Evolutionary conservation across 1,140 invertebrate genomes (phyloP).

Genomic region (Drosophila teissieri): DNA sequence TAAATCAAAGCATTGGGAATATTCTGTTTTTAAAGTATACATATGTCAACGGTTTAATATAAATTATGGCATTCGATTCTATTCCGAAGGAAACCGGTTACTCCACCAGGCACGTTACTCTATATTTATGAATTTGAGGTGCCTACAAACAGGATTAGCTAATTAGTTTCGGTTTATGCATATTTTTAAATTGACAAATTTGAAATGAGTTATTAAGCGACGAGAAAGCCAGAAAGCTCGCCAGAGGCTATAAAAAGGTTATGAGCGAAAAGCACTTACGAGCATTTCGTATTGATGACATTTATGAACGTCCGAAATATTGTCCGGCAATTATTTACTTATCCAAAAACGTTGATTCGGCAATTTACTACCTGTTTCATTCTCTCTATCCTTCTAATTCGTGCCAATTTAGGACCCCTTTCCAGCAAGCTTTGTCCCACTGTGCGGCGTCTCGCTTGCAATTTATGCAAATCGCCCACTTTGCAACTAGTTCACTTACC

Average conservation of each 20-base stretch:
- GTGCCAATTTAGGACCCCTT: neutral
- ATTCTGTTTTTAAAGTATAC: neutral
- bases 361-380: too few relatives aligned
- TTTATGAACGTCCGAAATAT: neutral
- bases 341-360: too few relatives aligned
- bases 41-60: constrained; percentile 13
- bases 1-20: too few relatives aligned
- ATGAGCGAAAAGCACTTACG: neutral
- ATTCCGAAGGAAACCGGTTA: constrained; percentile 25
- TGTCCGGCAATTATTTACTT: too few relatives aligned
- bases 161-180: constrained; percentile 14
- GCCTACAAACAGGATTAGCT: constrained; percentile 9
- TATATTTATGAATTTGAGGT: constrained; percentile 28
- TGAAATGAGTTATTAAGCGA: constrained; percentile 2
- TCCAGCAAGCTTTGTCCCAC: neutral
- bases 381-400: neutral
- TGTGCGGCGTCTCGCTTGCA: constrained; percentile 46
- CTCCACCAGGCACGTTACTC: constrained; percentile 12
- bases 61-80: constrained; percentile 14
- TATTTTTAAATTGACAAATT: constrained; percentile 19
- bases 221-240: neutral
- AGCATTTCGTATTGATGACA: neutral
- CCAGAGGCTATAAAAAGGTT: too few relatives aligned
- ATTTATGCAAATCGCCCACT: constrained; percentile 75
- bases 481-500: constrained; percentile 79